Evolutionary conservation across 1,140 invertebrate species (phyloP).

Genomic region (Dendrolimus kikuchii): DNA sequence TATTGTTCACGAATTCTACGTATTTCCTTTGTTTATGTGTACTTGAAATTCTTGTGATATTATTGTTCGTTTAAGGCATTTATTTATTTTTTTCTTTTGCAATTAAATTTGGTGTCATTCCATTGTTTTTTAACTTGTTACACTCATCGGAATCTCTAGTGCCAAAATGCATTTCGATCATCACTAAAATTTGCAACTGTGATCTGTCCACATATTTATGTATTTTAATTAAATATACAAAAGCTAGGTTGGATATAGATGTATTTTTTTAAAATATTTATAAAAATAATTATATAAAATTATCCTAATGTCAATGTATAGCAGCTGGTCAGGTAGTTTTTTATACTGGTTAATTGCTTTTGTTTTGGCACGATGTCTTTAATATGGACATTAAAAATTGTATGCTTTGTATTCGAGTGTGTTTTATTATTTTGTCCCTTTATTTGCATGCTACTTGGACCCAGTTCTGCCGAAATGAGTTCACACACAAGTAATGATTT

Average conservation of each 20-base stretch:
- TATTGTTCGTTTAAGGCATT: conserved; percentile 48
- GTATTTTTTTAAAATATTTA: conserved; percentile 57
- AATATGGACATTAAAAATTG: conserved; percentile 64
- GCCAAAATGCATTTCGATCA: conserved; percentile 56
- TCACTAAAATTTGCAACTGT: conserved; percentile 46
- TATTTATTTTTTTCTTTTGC: conserved; percentile 45
- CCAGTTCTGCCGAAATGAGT: too few relatives aligned
- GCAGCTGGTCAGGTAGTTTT: conserved; percentile 37
- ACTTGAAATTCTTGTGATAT: conserved; percentile 67
- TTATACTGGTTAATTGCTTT: conserved; percentile 49
- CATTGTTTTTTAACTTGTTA: conserved; percentile 7
- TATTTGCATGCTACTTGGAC: conserved; percentile 40
- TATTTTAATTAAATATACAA: conserved; percentile 37
- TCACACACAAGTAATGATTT: too few relatives aligned
- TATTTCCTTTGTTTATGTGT: conserved; percentile 48
- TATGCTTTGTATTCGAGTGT: conserved; percentile 61
- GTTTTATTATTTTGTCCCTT: conserved; percentile 50
- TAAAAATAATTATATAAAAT: conserved; percentile 61
- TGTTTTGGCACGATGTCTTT: conserved; percentile 61
- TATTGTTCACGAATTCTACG: conserved; percentile 58
- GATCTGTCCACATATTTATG: conserved; percentile 42
- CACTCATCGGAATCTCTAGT: conserved; percentile 31
- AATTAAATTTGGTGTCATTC: conserved; percentile 45
- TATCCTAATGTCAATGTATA: conserved; percentile 42
- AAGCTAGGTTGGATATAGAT: conserved; percentile 43